A percentile compares a stretch with the other conserved stretches of the same genome.
phyloP scores from a whole-genome alignment of 2,113 vertebrate species.

The Dermatemys mawii region DNA sequence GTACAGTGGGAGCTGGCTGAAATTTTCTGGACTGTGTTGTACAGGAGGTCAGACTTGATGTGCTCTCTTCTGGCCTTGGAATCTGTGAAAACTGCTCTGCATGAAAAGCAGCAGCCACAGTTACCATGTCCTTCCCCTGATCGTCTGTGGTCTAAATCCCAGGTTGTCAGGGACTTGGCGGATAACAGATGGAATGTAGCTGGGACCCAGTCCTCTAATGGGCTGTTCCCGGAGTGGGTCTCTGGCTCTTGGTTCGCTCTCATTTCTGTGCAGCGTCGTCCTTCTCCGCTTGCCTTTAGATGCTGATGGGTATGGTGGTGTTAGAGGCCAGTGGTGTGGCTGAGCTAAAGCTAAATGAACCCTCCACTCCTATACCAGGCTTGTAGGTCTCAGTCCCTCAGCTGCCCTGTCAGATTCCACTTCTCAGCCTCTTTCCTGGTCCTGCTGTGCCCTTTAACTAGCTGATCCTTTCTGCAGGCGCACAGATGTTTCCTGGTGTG shows the following conservation, averaged over 20 bases:
- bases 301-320: not conserved
- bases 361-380: not conserved
- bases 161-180: not conserved
- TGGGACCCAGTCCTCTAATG: not conserved
- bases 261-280: not conserved
- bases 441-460: not conserved
- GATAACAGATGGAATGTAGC: not conserved
- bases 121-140: not conserved
- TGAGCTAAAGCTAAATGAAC: not conserved
- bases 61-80: not conserved
- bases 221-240: not conserved
- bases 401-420: not conserved
- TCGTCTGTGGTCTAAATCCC: not conserved
- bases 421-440: not conserved
- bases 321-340: not conserved
- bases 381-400: not conserved
- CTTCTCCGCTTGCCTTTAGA: not conserved
- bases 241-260: not conserved
- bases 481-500: not conserved
- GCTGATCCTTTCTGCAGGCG: not conserved
- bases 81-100: not conserved
- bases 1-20: not conserved
- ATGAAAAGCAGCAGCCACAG: not conserved
- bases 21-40: not conserved
- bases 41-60: not conserved